Evolutionary conservation across 1,140 invertebrate species (phyloP).

Genomic region (Tribolium castaneum): DNA sequence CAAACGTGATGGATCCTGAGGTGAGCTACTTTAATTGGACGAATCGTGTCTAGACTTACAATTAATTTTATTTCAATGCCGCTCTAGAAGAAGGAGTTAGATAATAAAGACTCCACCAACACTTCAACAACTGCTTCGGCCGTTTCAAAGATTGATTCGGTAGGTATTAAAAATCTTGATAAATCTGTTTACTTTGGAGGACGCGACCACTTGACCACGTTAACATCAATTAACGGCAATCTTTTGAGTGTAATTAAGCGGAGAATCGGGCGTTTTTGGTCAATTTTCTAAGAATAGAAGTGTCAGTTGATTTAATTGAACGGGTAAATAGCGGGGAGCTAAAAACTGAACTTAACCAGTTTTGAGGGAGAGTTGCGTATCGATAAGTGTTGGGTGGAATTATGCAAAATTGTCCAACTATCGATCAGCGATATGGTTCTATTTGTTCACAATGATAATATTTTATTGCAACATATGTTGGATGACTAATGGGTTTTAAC

Average conservation of each 20-base stretch:
- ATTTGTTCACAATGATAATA: neutral
- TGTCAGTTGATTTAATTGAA: neutral
- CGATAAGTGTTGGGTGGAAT: neutral
- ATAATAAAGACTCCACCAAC: neutral
- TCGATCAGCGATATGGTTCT: neutral
- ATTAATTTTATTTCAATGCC: neutral
- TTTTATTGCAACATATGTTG: neutral
- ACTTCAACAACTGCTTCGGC: conserved; percentile 8
- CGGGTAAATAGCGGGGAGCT: neutral
- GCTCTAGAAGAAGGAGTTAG: conserved; percentile 14
- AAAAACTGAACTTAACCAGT: conserved; percentile 9
- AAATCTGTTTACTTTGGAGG: neutral
- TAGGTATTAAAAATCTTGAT: neutral
- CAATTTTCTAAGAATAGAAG: neutral
- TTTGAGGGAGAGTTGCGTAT: neutral
- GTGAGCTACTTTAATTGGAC: neutral
- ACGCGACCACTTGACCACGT: neutral
- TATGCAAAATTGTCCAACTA: neutral
- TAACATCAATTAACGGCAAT: neutral
- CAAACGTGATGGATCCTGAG: neutral
- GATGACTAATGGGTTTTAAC: neutral
- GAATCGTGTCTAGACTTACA: neutral
- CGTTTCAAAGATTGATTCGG: neutral
- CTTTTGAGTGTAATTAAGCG: neutral
- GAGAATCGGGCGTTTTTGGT: neutral